phyloP scores from a whole-genome alignment of 2,888 invertebrate genomes.

The Alitta virens region DNA sequence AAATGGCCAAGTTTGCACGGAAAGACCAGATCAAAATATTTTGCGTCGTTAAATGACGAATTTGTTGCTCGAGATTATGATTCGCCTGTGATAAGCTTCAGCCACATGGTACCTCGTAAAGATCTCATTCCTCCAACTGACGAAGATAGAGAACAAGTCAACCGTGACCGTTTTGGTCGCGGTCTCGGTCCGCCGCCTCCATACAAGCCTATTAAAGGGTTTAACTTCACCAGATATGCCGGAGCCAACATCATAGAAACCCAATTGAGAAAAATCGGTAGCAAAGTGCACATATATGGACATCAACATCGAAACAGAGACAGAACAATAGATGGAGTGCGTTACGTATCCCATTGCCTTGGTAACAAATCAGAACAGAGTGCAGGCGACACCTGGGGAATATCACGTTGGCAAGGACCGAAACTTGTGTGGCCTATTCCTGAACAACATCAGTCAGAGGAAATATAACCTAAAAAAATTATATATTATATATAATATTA shows the following conservation, averaged over 20 bases:
- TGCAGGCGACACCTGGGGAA: slow-evolving; percentile 63
- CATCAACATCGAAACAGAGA: slow-evolving; percentile 35
- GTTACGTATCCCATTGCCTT: slow-evolving; percentile 34
- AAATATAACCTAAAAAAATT: no score
- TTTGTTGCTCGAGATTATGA: slow-evolving; percentile 14
- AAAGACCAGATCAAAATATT: slow-evolving; percentile 26
- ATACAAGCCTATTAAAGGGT: slow-evolving; percentile 17
- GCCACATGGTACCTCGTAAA: slow-evolving; percentile 32
- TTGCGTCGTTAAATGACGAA: slow-evolving; percentile 25
- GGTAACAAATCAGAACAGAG: slow-evolving; percentile 27
- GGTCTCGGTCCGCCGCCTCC: slow-evolving; percentile 14
- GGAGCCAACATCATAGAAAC: slow-evolving; percentile 27
- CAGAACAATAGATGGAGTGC: slow-evolving; percentile 29
- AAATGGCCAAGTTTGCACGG: slow-evolving; percentile 24
- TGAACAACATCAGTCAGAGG: no score
- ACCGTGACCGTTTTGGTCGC: slow-evolving; percentile 18
- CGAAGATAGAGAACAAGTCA: slow-evolving; percentile 21
- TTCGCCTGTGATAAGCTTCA: slow-evolving; percentile 31
- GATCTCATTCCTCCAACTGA: slow-evolving; percentile 26
- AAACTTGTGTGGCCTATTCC: slow-evolving; percentile 19
- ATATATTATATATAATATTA: no score
- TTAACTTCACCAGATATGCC: slow-evolving; percentile 34
- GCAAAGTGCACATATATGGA: slow-evolving; percentile 30
- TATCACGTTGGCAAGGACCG: slow-evolving; percentile 38
- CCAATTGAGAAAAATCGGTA: slow-evolving; percentile 26